A percentile compares a stretch with the other conserved stretches of the same genome.
phyloP scores from a whole-genome alignment of 2,888 invertebrate species.

The Ariolimax columbianus region DNA sequence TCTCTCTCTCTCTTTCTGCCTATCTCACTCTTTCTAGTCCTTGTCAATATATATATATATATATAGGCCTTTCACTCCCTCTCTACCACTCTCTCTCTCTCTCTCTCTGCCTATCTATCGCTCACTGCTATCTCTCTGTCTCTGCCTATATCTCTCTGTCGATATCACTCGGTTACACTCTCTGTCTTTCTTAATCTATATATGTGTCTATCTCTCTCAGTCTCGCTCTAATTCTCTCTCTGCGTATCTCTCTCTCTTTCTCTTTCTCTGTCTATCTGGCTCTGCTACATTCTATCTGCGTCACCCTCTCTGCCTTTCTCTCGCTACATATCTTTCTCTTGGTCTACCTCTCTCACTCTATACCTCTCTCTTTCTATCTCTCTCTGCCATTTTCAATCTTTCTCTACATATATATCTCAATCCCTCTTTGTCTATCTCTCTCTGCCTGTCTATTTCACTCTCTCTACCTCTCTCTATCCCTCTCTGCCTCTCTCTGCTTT shows the following conservation, averaged over 20 bases:
- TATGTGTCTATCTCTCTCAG: no score
- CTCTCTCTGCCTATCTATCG: no score
- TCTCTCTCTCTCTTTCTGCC: no score
- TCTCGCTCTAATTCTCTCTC: neutral
- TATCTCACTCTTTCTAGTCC: no score
- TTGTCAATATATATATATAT: no score
- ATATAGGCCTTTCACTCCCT: no score
- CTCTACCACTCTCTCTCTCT: no score
- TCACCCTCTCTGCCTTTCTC: neutral
- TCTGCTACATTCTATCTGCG: neutral
- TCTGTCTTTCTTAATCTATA: no score
- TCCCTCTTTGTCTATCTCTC: neutral
- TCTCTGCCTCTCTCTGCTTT: neutral
- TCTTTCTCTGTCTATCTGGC: slow-evolving; percentile 11
- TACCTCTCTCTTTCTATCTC: slow-evolving; percentile 22
- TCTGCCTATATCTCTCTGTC: no score
- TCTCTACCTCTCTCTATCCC: neutral
- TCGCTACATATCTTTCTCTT: slow-evolving; percentile 29
- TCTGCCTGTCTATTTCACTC: neutral
- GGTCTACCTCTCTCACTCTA: slow-evolving; percentile 16
- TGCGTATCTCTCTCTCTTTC: neutral
- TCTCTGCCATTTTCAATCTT: neutral
- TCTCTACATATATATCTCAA: neutral
- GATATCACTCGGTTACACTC: no score
- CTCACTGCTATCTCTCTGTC: no score